These are phyloP conservation scores for Eristalis intricaria DNA, from an alignment of 2,888 invertebrate species.

Conservation along the genomic window DNA sequence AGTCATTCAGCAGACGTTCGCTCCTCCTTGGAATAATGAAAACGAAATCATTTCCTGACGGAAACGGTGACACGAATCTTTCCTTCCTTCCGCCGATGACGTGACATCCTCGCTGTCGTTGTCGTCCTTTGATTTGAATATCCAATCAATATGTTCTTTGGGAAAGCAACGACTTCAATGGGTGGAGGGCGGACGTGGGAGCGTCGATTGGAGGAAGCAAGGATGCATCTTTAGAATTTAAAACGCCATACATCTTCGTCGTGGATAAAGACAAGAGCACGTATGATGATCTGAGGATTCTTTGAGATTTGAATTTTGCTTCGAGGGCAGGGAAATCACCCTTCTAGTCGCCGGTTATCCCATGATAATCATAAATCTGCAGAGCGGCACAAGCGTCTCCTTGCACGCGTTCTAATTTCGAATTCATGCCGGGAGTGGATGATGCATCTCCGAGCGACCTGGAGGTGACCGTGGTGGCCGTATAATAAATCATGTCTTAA, in stretches of 20 bases:
- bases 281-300: neutral
- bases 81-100: conserved; percentile 7
- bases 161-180: neutral
- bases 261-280: neutral
- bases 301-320: neutral
- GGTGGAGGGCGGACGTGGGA: neutral
- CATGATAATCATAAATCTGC: neutral
- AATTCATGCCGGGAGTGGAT: neutral
- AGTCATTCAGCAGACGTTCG: neutral
- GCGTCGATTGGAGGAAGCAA: no score
- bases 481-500: neutral
- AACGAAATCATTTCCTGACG: conserved; percentile 26
- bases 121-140: neutral
- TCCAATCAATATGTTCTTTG: neutral
- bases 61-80: conserved; percentile 29
- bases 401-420: neutral
- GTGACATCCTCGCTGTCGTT: neutral
- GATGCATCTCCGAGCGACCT: neutral
- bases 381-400: neutral
- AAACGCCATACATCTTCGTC: neutral
- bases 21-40: conserved; percentile 25
- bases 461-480: neutral
- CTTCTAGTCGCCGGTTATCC: neutral
- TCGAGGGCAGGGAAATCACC: neutral
- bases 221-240: neutral